Base-by-base conservation (phyloP, 1,140 invertebrate genomes). In the Drosophila parabipectinata region DNA sequence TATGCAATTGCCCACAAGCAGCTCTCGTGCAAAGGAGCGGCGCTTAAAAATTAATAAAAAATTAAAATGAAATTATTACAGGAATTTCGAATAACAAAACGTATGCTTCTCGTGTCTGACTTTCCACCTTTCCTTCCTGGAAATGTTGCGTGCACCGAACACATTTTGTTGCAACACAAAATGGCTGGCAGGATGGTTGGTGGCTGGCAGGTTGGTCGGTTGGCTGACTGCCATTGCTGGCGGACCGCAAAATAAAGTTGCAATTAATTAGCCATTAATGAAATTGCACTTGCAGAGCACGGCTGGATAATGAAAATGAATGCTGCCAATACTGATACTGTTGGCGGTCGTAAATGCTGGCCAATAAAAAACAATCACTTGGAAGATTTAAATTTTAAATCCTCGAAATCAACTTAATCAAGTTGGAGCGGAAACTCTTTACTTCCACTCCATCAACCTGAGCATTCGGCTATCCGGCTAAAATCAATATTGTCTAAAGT, bases 191-290 rank as follows among this genome's bases (percentile, higher is more conserved):
- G 41, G 4, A 2, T 18, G 41, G 44, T 24, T 47, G 44, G 44
- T 10, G 18, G 18, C 18, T 47, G 18, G 44, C 8, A 9, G 44
- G 44, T 14, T 45, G 44, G 57, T 15, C 21, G 55, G 41, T n/a
- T 45, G 39, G 54, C 10, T 66, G 62, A 24, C 44, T 66, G 62
- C 57, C 63, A 58, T n/a, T 12, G 63, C 21, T 15, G 50, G 52
- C 50, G 37, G 52, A 76, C 74, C 74, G 55, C 63, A 24, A 69
- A 62, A 69, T 77, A 82, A 87, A 85, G 69, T 77, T 74, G 77
- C 81, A 87, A 87, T 85, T 85, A 85, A 87, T 87, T 85, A 75
- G 63, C 62, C 79, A 78, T 81, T 82, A 72, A 69, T 69, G 66
- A 69, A 69, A 69, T 69, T 69, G 66, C 66, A 69, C 64, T 69